Percentiles rank a stretch among this genome's conserved stretches.
Evolutionary conservation across 2,888 invertebrate genomes (phyloP).

Genomic region (Lypha dubia): DNA sequence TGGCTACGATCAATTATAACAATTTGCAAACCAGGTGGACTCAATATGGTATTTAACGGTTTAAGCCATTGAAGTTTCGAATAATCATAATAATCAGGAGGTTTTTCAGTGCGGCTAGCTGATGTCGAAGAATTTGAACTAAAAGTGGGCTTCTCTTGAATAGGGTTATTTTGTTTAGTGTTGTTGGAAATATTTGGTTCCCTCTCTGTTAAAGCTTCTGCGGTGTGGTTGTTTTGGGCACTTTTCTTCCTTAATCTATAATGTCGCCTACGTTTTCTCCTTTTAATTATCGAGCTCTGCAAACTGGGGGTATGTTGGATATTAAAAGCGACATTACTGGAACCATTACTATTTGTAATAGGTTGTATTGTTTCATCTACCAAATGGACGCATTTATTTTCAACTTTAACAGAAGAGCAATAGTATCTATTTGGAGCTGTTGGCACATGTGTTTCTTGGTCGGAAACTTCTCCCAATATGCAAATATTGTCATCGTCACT

Average conservation of each 20-base stretch:
- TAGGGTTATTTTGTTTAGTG: not conserved
- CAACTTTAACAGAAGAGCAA: not conserved
- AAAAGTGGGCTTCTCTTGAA: not conserved
- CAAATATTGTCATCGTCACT: conserved; percentile 38
- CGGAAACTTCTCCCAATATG: not conserved
- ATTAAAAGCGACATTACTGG: not conserved
- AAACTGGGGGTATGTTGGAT: not conserved
- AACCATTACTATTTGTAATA: not conserved
- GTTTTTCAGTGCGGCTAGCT: not conserved
- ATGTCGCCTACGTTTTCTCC: not conserved
- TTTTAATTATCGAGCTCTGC: too few relatives aligned
- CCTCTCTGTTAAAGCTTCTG: not conserved
- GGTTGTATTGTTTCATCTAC: not conserved
- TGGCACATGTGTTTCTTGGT: too few relatives aligned
- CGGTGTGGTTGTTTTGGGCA: not conserved
- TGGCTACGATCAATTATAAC: conserved; percentile 53
- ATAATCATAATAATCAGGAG: not conserved
- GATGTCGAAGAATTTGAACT: not conserved
- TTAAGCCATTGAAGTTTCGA: conserved; percentile 56
- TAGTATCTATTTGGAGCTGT: not conserved
- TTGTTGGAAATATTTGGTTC: not conserved
- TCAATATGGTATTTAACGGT: conserved; percentile 33
- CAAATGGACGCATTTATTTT: not conserved
- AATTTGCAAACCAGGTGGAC: conserved; percentile 49
- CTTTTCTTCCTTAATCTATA: not conserved